Evolutionary conservation across 2,888 invertebrate species (phyloP).

Genomic region (Syrista parreyssii): DNA sequence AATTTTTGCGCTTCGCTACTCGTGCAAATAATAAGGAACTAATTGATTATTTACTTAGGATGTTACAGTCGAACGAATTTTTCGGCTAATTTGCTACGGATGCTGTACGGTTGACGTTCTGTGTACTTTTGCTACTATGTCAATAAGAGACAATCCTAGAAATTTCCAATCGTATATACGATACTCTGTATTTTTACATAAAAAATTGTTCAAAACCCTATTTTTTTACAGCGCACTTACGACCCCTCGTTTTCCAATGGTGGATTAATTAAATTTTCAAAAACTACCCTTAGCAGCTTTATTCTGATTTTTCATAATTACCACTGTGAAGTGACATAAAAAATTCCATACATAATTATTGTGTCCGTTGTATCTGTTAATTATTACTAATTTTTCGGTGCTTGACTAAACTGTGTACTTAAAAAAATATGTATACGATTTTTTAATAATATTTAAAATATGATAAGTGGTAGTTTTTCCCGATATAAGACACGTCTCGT

Average conservation of each 20-base stretch:
- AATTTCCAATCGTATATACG: background rate
- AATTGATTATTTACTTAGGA: slow-evolving; percentile 54
- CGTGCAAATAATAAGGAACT: slow-evolving; percentile 51
- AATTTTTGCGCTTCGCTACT: slow-evolving; percentile 20
- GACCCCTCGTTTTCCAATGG: background rate
- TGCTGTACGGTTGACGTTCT: background rate
- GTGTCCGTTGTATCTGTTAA: background rate
- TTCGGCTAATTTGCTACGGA: slow-evolving; percentile 46
- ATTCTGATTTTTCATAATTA: background rate
- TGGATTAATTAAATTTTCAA: background rate
- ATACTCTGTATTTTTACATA: background rate
- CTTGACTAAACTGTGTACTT: background rate
- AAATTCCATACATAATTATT: background rate
- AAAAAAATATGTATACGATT: background rate
- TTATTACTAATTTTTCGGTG: background rate
- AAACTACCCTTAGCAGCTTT: background rate
- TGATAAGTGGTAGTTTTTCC: background rate
- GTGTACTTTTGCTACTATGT: background rate
- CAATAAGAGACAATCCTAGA: background rate
- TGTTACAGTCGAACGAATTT: slow-evolving; percentile 48
- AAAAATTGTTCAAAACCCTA: background rate
- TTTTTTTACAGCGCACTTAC: background rate
- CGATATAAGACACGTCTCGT: background rate
- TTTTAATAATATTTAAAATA: background rate
- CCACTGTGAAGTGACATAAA: background rate